These are phyloP conservation scores for Nycteola revayana DNA, from an alignment of 2,888 invertebrate genomes.

Conservation along the genomic window DNA sequence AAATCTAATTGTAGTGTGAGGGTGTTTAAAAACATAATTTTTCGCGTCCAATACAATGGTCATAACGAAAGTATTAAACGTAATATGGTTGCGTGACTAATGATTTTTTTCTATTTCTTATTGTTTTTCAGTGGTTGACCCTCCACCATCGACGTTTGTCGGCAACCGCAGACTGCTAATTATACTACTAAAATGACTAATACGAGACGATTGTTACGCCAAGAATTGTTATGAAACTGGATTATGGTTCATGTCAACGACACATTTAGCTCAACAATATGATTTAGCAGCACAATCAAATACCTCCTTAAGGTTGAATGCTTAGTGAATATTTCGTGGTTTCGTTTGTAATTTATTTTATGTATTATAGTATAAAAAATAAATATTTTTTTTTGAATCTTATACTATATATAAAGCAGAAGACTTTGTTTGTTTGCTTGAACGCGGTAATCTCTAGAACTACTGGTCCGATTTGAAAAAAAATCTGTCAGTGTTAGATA, in stretches of 20 bases:
- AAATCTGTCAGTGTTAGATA: no score
- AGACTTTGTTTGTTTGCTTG: no score
- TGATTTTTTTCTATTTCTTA: constrained; percentile 73
- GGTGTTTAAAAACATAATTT: no score
- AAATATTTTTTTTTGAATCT: no score
- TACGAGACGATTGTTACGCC: constrained; percentile 51
- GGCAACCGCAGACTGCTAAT: constrained; percentile 51
- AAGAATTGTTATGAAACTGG: constrained; percentile 50
- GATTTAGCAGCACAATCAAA: constrained; percentile 34
- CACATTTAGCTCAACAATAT: constrained; percentile 48
- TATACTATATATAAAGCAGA: no score
- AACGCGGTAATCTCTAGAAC: no score
- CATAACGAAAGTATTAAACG: constrained; percentile 36
- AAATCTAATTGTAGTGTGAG: no score
- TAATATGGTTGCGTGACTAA: constrained; percentile 70
- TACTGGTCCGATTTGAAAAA: no score
- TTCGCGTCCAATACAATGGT: constrained; percentile 36
- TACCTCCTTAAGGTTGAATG: constrained; percentile 20
- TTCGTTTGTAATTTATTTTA: no score
- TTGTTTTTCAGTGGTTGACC: constrained; percentile 77
- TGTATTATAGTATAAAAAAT: no score
- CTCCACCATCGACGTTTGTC: constrained; percentile 67
- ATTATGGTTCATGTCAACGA: constrained; percentile 54
- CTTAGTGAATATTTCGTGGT: no score
- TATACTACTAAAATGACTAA: constrained; percentile 69